phyloP scores from a whole-genome alignment of 2,888 invertebrate species.

The Coelinius sp. region DNA sequence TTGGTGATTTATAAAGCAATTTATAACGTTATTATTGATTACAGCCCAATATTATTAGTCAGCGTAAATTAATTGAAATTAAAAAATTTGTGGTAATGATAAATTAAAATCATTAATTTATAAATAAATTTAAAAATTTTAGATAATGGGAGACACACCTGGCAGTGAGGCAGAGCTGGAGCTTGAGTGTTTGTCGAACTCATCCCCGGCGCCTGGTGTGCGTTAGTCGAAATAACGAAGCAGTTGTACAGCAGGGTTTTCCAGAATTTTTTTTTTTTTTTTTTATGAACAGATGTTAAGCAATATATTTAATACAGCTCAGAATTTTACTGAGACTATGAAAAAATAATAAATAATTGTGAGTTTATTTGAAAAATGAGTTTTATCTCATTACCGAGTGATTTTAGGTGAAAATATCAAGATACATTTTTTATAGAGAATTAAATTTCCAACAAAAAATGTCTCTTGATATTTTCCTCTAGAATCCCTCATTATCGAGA shows the following conservation, averaged over 20 bases:
- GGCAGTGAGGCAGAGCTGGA: slow-evolving; percentile 79
- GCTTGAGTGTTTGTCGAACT: slow-evolving; percentile 80
- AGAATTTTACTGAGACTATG: neutral
- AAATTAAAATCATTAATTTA: neutral
- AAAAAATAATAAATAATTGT: too few relatives aligned
- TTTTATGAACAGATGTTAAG: slow-evolving; percentile 27
- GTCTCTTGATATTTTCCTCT: too few relatives aligned
- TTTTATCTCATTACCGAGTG: too few relatives aligned
- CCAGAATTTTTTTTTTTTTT: slow-evolving; percentile 34
- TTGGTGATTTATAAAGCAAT: neutral
- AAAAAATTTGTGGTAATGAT: neutral
- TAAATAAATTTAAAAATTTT: slow-evolving; percentile 29
- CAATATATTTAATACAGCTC: slow-evolving; percentile 22
- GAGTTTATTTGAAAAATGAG: neutral
- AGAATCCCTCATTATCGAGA: too few relatives aligned
- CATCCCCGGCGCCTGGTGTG: slow-evolving; percentile 74
- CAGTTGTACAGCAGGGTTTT: slow-evolving; percentile 67
- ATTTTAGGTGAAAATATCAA: too few relatives aligned
- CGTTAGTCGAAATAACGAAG: slow-evolving; percentile 67
- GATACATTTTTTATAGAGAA: too few relatives aligned
- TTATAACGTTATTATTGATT: slow-evolving; percentile 45
- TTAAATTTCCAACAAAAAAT: too few relatives aligned
- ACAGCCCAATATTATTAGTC: slow-evolving; percentile 4
- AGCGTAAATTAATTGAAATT: slow-evolving; percentile 6
- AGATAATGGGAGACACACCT: slow-evolving; percentile 74